Conservation (phyloP, 2,888 invertebrate genomes). For the Acronicta aceris region DNA sequence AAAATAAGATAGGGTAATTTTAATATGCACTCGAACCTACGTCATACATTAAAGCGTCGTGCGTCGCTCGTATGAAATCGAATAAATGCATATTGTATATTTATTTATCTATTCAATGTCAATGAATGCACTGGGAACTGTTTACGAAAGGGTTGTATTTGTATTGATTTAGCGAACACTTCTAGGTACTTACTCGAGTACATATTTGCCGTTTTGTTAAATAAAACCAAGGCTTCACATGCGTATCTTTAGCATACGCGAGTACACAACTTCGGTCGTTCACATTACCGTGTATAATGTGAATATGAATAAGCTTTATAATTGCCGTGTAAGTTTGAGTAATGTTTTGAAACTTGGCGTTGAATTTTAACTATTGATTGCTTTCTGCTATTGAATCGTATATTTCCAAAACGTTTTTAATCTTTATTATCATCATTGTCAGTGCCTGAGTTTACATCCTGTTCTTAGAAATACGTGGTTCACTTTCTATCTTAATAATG, state of each 20-base stretch:
- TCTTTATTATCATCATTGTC: no score
- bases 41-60: no score
- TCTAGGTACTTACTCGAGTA: slow-evolving; percentile 10
- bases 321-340: background rate
- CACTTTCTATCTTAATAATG: no score
- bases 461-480: no score
- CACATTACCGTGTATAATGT: slow-evolving; percentile 22
- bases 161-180: slow-evolving; percentile 46
- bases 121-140: slow-evolving; percentile 6
- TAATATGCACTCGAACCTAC: no score
- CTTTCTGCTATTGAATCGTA: background rate
- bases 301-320: slow-evolving; percentile 15
- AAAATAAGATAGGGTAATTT: no score
- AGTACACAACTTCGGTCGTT: slow-evolving; percentile 25
- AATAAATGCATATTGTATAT: background rate
- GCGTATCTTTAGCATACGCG: slow-evolving; percentile 15
- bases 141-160: slow-evolving; percentile 35
- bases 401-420: no score
- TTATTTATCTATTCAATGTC: background rate
- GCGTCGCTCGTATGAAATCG: background rate
- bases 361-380: background rate
- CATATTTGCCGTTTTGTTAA: slow-evolving; percentile 40
- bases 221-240: slow-evolving; percentile 46
- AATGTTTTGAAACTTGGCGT: background rate
- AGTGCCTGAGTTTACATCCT: no score